Conservation (phyloP, 2,113 vertebrate species). For the Oenanthe oenanthe region DNA sequence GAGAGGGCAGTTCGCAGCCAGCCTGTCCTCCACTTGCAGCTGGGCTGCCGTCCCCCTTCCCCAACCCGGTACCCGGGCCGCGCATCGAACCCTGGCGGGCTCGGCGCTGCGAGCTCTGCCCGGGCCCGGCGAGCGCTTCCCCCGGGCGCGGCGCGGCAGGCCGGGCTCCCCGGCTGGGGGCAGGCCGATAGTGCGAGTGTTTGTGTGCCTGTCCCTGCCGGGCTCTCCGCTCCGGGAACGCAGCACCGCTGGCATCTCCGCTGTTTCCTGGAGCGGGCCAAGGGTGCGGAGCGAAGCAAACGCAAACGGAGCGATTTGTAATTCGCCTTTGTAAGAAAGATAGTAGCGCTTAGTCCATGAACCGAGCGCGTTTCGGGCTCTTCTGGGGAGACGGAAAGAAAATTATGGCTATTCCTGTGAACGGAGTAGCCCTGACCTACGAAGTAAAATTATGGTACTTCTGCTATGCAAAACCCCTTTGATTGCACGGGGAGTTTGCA, state of each 20-base stretch:
- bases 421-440: slow-evolving; percentile 26
- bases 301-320: background rate
- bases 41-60: background rate
- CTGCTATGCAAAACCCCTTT: slow-evolving; percentile 12
- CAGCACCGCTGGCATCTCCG: background rate
- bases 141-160: background rate
- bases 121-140: background rate
- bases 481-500: slow-evolving; percentile 24
- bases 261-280: background rate
- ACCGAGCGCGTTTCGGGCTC: background rate
- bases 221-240: background rate
- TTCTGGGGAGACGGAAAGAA: background rate
- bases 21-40: background rate
- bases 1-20: background rate
- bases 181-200: background rate
- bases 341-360: slow-evolving; percentile 13
- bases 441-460: slow-evolving; percentile 34
- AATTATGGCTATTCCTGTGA: slow-evolving; percentile 34
- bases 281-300: background rate
- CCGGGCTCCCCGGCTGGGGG: background rate
- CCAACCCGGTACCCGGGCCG: background rate
- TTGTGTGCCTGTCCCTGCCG: background rate
- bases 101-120: background rate
- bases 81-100: background rate
- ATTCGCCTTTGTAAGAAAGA: background rate